These are phyloP conservation scores for Lepisosteus oculatus DNA, from an alignment of 2,113 vertebrate genomes.

Conservation along the genomic window DNA sequence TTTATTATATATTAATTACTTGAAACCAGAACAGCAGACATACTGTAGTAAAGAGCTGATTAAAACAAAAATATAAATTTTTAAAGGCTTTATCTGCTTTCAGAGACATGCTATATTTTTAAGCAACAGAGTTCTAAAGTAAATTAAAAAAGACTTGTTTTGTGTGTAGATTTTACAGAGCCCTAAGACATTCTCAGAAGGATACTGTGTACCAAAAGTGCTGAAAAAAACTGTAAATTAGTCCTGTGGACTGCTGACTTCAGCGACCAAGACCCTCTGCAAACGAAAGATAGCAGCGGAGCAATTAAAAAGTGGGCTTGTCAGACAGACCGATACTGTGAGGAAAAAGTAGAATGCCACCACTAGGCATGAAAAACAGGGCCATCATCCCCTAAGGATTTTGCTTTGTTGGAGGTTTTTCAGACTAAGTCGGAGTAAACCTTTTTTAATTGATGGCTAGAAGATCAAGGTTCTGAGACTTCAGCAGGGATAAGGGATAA, in stretches of 20 bases:
- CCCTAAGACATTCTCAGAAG: conserved; percentile 29
- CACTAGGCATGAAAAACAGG: not conserved
- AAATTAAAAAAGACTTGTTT: conserved; percentile 43
- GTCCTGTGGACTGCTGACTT: conserved; percentile 43
- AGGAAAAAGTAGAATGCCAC: conserved; percentile 15
- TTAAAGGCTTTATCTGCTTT: conserved; percentile 35
- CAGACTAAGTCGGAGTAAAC: conserved; percentile 30
- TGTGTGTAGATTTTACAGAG: conserved; percentile 33
- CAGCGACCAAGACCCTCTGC: conserved; percentile 29
- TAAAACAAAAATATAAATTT: conserved; percentile 10
- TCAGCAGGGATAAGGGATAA: conserved; percentile 27
- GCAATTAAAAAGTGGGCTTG: conserved; percentile 48
- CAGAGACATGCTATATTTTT: conserved; percentile 41
- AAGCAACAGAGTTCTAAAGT: conserved; percentile 53
- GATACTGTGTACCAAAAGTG: conserved; percentile 19
- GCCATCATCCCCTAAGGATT: conserved; percentile 9
- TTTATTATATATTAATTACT: no score
- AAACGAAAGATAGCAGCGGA: conserved; percentile 35
- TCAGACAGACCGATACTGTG: conserved; percentile 36
- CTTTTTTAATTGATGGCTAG: conserved; percentile 31
- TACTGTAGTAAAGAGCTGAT: no score
- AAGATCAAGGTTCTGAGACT: conserved; percentile 36
- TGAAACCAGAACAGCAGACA: no score
- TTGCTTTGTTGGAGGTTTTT: conserved; percentile 22
- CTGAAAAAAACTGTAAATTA: conserved; percentile 42